phyloP scores from a whole-genome alignment of 2,888 invertebrate genomes.

The Criorhina ranunculi region DNA sequence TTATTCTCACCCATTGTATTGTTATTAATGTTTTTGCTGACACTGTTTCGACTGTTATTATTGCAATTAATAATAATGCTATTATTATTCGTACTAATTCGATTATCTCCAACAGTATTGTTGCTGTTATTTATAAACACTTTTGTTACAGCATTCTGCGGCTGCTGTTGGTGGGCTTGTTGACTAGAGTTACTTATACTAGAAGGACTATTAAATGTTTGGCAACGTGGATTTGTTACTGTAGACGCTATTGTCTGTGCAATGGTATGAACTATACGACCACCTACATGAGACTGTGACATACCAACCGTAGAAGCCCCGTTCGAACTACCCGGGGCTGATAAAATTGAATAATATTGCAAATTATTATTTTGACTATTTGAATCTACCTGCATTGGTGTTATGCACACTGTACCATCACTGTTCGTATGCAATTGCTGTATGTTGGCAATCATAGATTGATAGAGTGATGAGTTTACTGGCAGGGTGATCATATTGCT shows the following conservation, averaged over 20 bases:
- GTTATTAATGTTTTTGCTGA: conserved; percentile 65
- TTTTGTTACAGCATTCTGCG: conserved; percentile 77
- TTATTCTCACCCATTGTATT: conserved; percentile 71
- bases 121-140: conserved; percentile 78
- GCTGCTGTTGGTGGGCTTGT: conserved; percentile 71
- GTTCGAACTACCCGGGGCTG: conserved; percentile 62
- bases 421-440: conserved; percentile 89
- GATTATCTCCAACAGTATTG: conserved; percentile 78
- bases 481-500: conserved; percentile 98
- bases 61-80: conserved; percentile 77
- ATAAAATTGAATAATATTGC: conserved; percentile 72
- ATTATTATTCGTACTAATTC: conserved; percentile 65
- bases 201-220: conserved; percentile 79
- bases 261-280: conserved; percentile 74
- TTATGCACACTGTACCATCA: conserved; percentile 93
- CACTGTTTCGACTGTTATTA: conserved; percentile 76
- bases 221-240: conserved; percentile 79
- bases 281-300: conserved; percentile 61
- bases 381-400: conserved; percentile 91
- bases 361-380: conserved; percentile 78
- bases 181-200: conserved; percentile 81
- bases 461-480: conserved; percentile 97
- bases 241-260: conserved; percentile 65
- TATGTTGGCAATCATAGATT: conserved; percentile 96
- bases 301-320: conserved; percentile 50